Percentiles rank a stretch among this genome's conserved stretches.
phyloP scores from a whole-genome alignment of 2,888 invertebrate genomes.

The Drosophila rellima region DNA sequence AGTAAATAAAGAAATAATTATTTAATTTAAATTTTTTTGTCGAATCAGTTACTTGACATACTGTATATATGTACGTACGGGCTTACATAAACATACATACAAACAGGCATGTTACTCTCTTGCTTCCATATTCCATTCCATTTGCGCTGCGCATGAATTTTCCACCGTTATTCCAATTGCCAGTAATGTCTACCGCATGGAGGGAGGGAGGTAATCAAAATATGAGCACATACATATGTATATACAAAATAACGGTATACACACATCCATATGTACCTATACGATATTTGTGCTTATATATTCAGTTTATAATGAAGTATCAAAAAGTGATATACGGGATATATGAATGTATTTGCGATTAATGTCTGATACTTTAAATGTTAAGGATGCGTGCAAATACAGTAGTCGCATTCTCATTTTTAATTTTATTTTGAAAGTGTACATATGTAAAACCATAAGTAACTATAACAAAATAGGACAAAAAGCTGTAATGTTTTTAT shows the following conservation, averaged over 20 bases:
- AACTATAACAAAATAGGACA: no score
- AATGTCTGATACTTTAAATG: no score
- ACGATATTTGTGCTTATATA: neutral
- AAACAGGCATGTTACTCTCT: conserved; percentile 28
- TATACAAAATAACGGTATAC: conserved; percentile 3
- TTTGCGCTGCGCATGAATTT: conserved; percentile 61
- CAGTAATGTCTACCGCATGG: conserved; percentile 24
- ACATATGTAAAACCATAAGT: no score
- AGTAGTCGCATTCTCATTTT: no score
- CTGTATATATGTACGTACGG: neutral
- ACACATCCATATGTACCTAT: neutral
- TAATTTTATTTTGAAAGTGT: no score
- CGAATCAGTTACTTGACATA: neutral
- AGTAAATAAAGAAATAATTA: neutral
- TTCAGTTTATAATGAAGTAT: neutral
- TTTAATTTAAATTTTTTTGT: neutral
- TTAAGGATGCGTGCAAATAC: no score
- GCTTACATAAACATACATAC: conserved; percentile 17
- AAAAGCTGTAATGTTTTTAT: no score
- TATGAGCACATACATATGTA: neutral
- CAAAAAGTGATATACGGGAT: neutral
- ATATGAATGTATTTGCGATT: no score
- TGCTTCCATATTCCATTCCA: conserved; percentile 56
- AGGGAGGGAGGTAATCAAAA: conserved; percentile 11
- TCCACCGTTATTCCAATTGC: conserved; percentile 54